Conservation (phyloP, 2,113 vertebrate species). For the Dryoscopus gambensis region DNA sequence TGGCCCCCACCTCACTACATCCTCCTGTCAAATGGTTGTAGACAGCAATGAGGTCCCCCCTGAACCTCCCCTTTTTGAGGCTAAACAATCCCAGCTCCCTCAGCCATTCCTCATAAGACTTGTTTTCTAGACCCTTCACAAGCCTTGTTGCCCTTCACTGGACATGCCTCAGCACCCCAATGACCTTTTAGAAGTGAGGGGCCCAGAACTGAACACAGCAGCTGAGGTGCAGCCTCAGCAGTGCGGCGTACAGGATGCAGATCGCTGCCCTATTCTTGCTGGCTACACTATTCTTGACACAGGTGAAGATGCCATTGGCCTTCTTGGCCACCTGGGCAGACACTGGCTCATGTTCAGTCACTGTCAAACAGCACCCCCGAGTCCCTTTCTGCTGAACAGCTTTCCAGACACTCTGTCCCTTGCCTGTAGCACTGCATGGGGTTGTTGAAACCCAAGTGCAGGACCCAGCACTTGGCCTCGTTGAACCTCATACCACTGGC, state of each 20-base stretch:
- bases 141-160: not conserved
- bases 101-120: not conserved
- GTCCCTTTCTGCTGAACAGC: not conserved
- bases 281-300: not conserved
- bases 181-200: not conserved
- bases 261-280: not conserved
- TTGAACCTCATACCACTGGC: not conserved
- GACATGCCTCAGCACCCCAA: not conserved
- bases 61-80: not conserved
- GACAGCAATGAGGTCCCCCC: fast-evolving
- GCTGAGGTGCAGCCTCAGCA: not conserved
- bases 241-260: fast-evolving
- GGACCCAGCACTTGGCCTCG: too few relatives aligned
- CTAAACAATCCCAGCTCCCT: not conserved
- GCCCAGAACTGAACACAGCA: not conserved
- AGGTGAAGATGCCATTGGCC: not conserved
- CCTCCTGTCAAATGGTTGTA: not conserved
- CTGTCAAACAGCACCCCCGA: not conserved
- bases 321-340: not conserved
- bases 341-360: not conserved
- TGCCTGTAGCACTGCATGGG: not conserved
- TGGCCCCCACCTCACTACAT: too few relatives aligned
- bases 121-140: not conserved
- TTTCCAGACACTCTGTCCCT: not conserved
- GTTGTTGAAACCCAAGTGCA: fast-evolving